These are phyloP conservation scores for Panulirus ornatus DNA, from an alignment of 1,140 invertebrate species.

Conservation along the genomic window DNA sequence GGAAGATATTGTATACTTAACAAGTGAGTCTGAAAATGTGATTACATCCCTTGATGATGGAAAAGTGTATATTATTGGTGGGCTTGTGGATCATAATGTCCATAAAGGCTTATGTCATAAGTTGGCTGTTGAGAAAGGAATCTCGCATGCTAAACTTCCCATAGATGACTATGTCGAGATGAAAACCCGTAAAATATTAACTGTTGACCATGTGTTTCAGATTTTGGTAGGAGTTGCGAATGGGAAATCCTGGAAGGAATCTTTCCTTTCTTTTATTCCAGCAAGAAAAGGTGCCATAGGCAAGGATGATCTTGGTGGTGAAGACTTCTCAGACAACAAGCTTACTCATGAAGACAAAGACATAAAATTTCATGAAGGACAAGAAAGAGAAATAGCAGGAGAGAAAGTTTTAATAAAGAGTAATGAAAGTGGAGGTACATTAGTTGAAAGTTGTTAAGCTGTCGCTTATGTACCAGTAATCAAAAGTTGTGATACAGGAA, in stretches of 20 bases:
- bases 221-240: constrained; percentile 89
- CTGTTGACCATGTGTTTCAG: constrained; percentile 98
- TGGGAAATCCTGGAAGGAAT: constrained; percentile 90
- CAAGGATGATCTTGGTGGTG: constrained; percentile 63
- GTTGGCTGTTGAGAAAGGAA: constrained; percentile 87
- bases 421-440: background rate
- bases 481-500: too few species aligned
- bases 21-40: constrained; percentile 95
- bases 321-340: background rate
- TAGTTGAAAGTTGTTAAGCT: background rate
- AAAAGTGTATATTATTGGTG: constrained; percentile 96
- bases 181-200: constrained; percentile 95
- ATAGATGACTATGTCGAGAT: constrained; percentile 94
- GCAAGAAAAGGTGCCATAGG: constrained; percentile 85
- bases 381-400: background rate
- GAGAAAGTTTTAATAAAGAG: background rate
- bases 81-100: constrained; percentile 97
- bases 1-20: constrained; percentile 92
- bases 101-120: constrained; percentile 94
- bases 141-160: constrained; percentile 92
- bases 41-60: constrained; percentile 87
- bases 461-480: too few species aligned
- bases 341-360: background rate
- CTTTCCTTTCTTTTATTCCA: constrained; percentile 89
- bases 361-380: background rate